phyloP scores from a whole-genome alignment of 2,888 invertebrate species.

The Drosophila planitibia region DNA sequence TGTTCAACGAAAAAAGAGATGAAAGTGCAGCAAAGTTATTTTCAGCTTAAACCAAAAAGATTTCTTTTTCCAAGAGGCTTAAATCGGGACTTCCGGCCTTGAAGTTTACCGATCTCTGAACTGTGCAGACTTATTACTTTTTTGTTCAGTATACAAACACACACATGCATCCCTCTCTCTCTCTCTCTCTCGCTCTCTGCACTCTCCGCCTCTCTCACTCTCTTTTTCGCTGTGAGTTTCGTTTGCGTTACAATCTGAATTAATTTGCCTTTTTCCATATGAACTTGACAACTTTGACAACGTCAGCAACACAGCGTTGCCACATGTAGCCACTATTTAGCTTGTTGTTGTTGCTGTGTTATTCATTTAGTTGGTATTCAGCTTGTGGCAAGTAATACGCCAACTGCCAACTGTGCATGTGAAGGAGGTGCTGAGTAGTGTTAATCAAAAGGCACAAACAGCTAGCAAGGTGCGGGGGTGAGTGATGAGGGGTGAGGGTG shows the following conservation, averaged over 20 bases:
- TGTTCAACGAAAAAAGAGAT: not conserved
- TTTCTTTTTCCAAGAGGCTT: not conserved
- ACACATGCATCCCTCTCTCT: not conserved
- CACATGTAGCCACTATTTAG: constrained; percentile 32
- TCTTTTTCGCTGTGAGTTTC: constrained; percentile 27
- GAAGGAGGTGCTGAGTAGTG: constrained; percentile 35
- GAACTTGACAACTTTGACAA: constrained; percentile 69
- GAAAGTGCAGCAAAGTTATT: not conserved
- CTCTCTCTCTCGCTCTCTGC: not conserved
- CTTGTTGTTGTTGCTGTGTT: constrained; percentile 23
- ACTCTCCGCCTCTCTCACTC: not conserved
- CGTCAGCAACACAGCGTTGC: constrained; percentile 56
- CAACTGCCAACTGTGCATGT: constrained; percentile 45
- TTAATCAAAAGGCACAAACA: constrained; percentile 33
- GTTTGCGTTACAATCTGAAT: constrained; percentile 73
- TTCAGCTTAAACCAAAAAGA: not conserved
- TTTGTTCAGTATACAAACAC: constrained; percentile 1
- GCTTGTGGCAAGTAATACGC: constrained; percentile 60
- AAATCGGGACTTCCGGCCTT: not conserved
- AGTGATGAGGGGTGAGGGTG: no score
- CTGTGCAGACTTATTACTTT: not conserved
- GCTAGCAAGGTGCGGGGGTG: no score
- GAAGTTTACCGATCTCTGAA: not conserved
- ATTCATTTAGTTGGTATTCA: constrained; percentile 56
- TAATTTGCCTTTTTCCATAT: constrained; percentile 67